Conservation (phyloP, 2,888 invertebrate species). For the Cheiracanthium punctorium region DNA sequence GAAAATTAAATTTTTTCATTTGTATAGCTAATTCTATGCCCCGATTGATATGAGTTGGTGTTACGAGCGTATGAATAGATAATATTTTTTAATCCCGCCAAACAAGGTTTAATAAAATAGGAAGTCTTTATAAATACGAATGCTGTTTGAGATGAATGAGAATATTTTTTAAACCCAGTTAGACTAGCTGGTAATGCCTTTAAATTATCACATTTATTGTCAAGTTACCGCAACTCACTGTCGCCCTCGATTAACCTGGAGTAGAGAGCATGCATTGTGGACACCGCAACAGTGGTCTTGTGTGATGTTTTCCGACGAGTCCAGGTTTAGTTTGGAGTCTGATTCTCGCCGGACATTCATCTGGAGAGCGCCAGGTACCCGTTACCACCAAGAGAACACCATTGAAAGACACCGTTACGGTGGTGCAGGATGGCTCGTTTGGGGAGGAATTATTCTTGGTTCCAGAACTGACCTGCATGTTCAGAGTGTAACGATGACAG, state of each 20-base stretch:
- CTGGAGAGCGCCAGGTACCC: not conserved
- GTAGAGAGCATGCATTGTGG: constrained; percentile 7
- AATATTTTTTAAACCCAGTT: no score
- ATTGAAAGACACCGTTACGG: constrained; percentile 12
- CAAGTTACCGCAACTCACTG: constrained; percentile 22
- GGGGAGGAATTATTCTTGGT: not conserved
- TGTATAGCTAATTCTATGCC: no score
- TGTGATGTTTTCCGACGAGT: constrained; percentile 23
- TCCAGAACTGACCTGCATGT: constrained; percentile 15
- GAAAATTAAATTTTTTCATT: no score
- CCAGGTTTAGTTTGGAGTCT: constrained; percentile 25
- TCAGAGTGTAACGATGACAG: not conserved
- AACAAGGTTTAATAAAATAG: no score
- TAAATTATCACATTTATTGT: no score
- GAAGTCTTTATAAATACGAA: no score
- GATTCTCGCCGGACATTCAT: not conserved
- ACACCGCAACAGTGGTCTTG: constrained; percentile 6
- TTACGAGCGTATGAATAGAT: no score
- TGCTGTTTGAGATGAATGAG: no score
- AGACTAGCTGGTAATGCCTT: no score
- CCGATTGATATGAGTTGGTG: no score
- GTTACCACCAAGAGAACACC: not conserved
- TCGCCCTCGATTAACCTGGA: constrained; percentile 6
- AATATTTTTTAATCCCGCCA: no score
- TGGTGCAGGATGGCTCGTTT: not conserved